Conservation (phyloP, 1,140 invertebrate species). For the Gerris buenoi region DNA sequence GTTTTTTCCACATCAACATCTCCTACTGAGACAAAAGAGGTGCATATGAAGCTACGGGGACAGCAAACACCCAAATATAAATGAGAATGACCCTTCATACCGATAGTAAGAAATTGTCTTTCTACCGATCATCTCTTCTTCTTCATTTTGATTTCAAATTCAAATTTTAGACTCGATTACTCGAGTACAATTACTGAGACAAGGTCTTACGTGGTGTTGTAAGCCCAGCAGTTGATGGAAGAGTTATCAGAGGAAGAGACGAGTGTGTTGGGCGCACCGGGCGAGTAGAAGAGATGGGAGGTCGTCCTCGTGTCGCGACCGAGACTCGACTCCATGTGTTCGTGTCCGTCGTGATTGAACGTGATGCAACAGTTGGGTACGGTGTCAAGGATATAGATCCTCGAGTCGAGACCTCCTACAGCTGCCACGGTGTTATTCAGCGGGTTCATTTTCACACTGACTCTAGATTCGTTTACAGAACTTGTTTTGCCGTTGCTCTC, state of each 20-base stretch:
- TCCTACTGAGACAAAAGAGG: too few species aligned
- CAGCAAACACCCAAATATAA: too few species aligned
- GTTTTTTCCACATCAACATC: too few species aligned
- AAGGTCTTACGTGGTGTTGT: background rate
- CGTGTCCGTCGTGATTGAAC: constrained; percentile 12
- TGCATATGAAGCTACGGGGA: too few species aligned
- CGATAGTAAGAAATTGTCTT: too few species aligned
- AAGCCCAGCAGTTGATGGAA: constrained; percentile 9
- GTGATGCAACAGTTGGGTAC: background rate
- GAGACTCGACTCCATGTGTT: constrained; percentile 2
- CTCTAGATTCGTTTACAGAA: too few species aligned
- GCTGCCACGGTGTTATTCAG: background rate
- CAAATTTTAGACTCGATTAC: too few species aligned
- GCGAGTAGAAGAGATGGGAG: background rate
- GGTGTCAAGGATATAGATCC: background rate
- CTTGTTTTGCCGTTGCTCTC: too few species aligned
- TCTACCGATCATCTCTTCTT: too few species aligned
- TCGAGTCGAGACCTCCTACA: background rate
- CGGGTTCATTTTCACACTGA: background rate
- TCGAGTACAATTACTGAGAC: too few species aligned
- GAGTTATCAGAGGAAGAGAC: constrained; percentile 7
- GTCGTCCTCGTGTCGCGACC: background rate
- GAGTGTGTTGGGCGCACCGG: background rate
- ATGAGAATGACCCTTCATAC: too few species aligned
- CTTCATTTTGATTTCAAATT: too few species aligned